Evolutionary conservation across 92 coral and sea anemone species (phyloP).

Genomic region (Parazoanthus darwini): DNA sequence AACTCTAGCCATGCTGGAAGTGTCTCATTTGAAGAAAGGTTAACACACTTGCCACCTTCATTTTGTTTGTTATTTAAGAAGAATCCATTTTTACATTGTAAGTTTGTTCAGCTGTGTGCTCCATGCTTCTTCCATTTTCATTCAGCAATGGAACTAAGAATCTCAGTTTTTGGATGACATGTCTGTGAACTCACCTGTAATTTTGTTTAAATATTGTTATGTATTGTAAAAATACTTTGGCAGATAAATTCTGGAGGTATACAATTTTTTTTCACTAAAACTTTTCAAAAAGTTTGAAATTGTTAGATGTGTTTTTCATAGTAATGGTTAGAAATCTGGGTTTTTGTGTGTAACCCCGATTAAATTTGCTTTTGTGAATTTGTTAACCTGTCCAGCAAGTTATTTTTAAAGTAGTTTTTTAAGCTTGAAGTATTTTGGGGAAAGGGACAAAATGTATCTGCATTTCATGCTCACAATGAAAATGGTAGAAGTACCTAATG

Average conservation of each 20-base stretch:
- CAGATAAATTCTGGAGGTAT: background rate
- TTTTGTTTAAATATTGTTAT: background rate
- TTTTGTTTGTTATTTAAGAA: background rate
- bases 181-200: background rate
- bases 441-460: background rate
- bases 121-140: conserved; percentile 38
- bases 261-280: background rate
- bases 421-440: background rate
- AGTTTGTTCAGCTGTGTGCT: conserved; percentile 41
- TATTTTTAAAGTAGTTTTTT: too few relatives aligned
- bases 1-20: background rate
- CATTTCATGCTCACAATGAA: conserved; percentile 12
- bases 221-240: background rate
- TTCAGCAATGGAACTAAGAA: conserved; percentile 23
- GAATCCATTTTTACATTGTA: background rate
- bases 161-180: background rate
- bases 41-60: background rate
- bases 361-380: too few relatives aligned
- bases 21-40: background rate
- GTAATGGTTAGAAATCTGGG: too few relatives aligned
- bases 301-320: background rate
- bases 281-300: background rate
- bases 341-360: background rate
- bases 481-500: conserved; percentile 30
- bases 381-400: background rate